Evolutionary conservation across 2,113 vertebrate genomes (phyloP).

Genomic region (Elephantulus edwardii): DNA sequence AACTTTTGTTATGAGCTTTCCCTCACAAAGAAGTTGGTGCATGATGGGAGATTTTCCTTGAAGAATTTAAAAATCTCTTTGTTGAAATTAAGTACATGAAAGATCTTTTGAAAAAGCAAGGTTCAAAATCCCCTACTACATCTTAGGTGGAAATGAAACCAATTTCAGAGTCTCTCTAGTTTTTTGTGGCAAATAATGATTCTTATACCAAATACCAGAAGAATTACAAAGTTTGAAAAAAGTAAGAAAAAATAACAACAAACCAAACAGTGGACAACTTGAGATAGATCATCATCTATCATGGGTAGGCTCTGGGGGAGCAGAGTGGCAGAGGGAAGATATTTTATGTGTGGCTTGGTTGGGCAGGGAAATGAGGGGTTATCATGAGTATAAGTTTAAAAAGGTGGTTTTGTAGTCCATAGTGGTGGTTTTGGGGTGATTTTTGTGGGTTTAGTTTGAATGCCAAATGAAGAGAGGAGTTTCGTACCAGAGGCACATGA

Average conservation of each 20-base stretch:
- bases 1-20: too few species aligned
- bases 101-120: background rate
- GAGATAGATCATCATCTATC: background rate
- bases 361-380: background rate
- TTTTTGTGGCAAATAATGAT: slow-evolving; percentile 10
- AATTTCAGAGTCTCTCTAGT: background rate
- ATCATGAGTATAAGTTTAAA: background rate
- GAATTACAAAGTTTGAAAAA: background rate
- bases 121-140: background rate
- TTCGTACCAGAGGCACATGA: background rate
- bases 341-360: background rate
- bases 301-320: background rate
- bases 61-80: background rate
- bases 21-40: background rate
- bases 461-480: background rate
- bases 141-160: background rate
- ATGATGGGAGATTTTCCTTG: background rate
- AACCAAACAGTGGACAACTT: background rate
- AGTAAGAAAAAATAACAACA: background rate
- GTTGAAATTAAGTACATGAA: background rate
- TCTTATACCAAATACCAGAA: background rate
- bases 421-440: too few species aligned
- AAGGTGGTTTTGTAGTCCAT: too few species aligned
- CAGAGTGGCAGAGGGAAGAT: background rate
- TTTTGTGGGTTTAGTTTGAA: background rate